Base-by-base conservation (phyloP, 2,113 vertebrate genomes). In the Nothocercus nigrocapillus region DNA sequence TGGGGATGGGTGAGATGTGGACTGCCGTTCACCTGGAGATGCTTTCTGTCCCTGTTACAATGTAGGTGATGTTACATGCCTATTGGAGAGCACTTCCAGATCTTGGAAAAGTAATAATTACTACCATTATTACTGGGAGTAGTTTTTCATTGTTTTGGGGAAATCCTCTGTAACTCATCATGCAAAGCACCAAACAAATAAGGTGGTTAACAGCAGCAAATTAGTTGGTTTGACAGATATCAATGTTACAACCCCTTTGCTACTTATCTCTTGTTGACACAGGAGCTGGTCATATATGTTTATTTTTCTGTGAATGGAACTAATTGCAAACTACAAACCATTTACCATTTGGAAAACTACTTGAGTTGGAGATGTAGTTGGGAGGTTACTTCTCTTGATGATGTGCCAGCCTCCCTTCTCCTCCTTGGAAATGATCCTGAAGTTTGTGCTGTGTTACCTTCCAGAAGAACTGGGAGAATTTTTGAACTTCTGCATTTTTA, bases 241-340 rank as follows among this genome's bases (percentile, higher is more conserved):
- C n/a, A 20, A 25, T 68, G 56, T 91, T 88, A 75, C 68, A 87
- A 85, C 19, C 59, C 22, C 14, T 93, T 89, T 61, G 72, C 85
- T 63, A 9, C 25, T 11, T 47, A 59, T 72, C 54, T 63, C 18
- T n/a, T 73, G 34, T 42, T 78, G 81, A 87, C 64, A 59, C 68
- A 66, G 77, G 53, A 82, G 12, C 66, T 93, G 72, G 45, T 89
- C 42, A 59, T 77, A 69, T 76, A 89, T 94, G 95, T 74, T 42
- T 16, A 64, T 4, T 91, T 92, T 94, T 82, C 78, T 24, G 4
- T 42, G 34, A 96, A 84, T 45, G 61, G 61, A 67, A 42, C 83
- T 89, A 67, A 68, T 36, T 92, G 82, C 88, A 68, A 58, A 14
- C 47, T 89, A 25, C 59, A 67, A 32, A 79, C n/a, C 56, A 54